phyloP scores from a whole-genome alignment of 2,113 vertebrate genomes.

The Tringa solitaria region DNA sequence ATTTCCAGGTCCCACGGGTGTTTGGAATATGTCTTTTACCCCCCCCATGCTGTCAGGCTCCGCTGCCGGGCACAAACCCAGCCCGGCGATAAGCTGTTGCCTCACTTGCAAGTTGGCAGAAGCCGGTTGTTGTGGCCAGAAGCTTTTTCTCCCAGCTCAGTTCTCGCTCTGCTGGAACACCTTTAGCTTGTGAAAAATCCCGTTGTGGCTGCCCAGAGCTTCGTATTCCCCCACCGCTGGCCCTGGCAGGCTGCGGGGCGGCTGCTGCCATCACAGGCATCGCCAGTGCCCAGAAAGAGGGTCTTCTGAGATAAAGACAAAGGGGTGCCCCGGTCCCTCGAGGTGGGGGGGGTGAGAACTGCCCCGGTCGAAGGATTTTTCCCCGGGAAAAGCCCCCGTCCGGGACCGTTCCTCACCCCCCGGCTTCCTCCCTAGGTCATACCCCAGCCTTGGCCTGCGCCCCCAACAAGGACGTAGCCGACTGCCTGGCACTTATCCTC shows the following conservation, averaged over 20 bases:
- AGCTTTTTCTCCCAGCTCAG: background rate
- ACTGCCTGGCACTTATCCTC: constrained; percentile 97
- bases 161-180: background rate
- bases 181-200: background rate
- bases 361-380: fast-evolving
- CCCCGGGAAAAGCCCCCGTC: fast-evolving
- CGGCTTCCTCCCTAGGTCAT: constrained; percentile 70
- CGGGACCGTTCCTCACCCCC: background rate
- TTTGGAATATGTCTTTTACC: fast-evolving
- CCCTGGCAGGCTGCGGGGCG: background rate
- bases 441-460: constrained; percentile 96
- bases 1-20: background rate
- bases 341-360: fast-evolving
- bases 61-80: background rate
- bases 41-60: background rate
- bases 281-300: background rate
- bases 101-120: background rate
- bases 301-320: background rate
- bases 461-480: constrained; percentile 96
- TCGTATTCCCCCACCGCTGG: background rate
- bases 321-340: fast-evolving
- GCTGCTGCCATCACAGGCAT: background rate
- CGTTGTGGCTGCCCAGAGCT: background rate
- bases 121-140: background rate
- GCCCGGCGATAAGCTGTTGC: background rate